Conservation (phyloP, 2,797 vertebrate genomes). For the Rhinoraja longicauda region DNA sequence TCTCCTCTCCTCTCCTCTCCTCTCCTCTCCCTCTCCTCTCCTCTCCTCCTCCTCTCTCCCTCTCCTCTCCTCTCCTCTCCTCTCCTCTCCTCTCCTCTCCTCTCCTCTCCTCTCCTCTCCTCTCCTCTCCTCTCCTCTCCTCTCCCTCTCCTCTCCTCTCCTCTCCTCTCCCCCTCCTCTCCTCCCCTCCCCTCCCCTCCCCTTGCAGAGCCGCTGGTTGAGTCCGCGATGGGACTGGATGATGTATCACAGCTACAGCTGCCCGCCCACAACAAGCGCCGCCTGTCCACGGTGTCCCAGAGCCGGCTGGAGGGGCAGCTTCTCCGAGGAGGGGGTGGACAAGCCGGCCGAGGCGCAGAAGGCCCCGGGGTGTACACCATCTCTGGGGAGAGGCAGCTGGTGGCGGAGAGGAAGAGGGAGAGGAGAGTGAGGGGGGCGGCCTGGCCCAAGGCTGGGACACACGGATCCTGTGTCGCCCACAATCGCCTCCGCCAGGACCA, state of each 20-base stretch:
- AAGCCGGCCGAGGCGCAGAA: constrained; percentile 57
- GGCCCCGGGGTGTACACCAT: constrained; percentile 84
- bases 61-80: too few relatives aligned
- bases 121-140: too few relatives aligned
- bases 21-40: too few relatives aligned
- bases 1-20: too few relatives aligned
- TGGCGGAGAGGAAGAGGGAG: constrained; percentile 67
- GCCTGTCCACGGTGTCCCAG: constrained; percentile 65
- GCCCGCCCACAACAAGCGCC: constrained; percentile 67
- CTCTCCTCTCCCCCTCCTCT: too few relatives aligned
- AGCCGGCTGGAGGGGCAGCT: constrained; percentile 68
- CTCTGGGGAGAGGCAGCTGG: constrained; percentile 75
- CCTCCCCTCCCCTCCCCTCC: too few relatives aligned
- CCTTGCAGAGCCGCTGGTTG: constrained; percentile 77
- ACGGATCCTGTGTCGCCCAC: constrained; percentile 64
- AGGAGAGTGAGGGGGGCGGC: constrained; percentile 59
- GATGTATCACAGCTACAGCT: constrained; percentile 72
- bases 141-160: too few relatives aligned
- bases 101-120: too few relatives aligned
- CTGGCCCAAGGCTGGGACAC: constrained; percentile 55
- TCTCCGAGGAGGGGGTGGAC: constrained; percentile 63
- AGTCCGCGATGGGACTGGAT: constrained; percentile 74
- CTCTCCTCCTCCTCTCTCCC: too few relatives aligned
- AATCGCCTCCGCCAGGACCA: constrained; percentile 66
- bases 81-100: too few relatives aligned